Evolutionary conservation across 2,113 vertebrate species (phyloP), one percentile per base, ranked within the genome.

Genomic region (Mirounga angustirostris): DNA sequence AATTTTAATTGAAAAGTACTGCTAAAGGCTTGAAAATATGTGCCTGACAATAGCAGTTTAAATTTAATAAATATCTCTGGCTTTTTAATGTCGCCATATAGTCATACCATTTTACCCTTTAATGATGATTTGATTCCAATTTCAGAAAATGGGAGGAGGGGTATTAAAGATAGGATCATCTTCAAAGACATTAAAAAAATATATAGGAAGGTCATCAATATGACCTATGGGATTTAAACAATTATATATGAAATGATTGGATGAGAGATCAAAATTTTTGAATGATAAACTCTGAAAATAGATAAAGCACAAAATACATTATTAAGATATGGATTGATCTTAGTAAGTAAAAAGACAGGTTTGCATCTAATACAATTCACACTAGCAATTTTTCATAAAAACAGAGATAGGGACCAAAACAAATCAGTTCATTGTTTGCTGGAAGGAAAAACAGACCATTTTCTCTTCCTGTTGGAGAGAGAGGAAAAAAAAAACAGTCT

Each of bases 1-100:
- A 83, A 33, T 92, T 97, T 95, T 92, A 97, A 98, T 92, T 95
- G 96, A 98, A 83, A 98, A 97, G 4, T 40, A n/a, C 89, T 97
- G 98, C 80, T 91, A 88, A 96, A 90, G 33, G 16, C 54, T 74
- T 85, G 40, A 97, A 95, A 97, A 97, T 83, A 30, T 65, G 43
- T 81, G 63, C 80, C 87, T 87, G 79, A 97, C 91, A 98, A 18
- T 67, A 91, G 50, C 46, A 95, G 56, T 43, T 92, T 63, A 95
- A 96, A 95, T 94, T 78, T 12, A 98, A 96, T 89, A 94, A 74
- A 81, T 76, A 21, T 87, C 7, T 96, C 76, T 80, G 82, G 19
- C 74, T 67, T 96, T 71, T 95, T 94, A 94, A 94, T 18, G 54
- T 12, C 69, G 71, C 22, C 4, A 87, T 15, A 79, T 54, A 94